Evolutionary conservation across 2,888 invertebrate species (phyloP), one percentile per base, ranked within the genome.

Genomic region (Hybos culiciformis): DNA sequence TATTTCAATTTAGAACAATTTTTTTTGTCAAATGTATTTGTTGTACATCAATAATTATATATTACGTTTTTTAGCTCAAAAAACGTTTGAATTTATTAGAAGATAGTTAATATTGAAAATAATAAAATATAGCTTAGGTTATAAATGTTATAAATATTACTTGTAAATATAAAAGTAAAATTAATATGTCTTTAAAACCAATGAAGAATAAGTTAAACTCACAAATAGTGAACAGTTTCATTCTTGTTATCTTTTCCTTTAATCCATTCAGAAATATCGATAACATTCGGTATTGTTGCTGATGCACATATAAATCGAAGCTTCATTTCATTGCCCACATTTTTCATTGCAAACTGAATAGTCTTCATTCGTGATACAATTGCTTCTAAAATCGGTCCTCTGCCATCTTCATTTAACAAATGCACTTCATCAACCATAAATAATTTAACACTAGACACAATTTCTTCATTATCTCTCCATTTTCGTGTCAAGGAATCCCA

Each of bases 351-450:
- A 39, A 39, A 70, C 58, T 78, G 73, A 46, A 82, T 74, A 15
- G 81, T 80, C 66, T 84, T 85, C 84, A 86, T 84, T 46, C 86
- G 68, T 54, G 80, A 80, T 38, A 86, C 78, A 2, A 86, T 79
- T 11, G 81, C 81, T 67, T 87, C 86, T 36, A 87, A 63, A 11
- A 79, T 81, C 0, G 85, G 78, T 1, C 86, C 87, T 40, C 86
- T 69, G 1, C 60, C 59, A 45, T 74, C 73, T 53, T 85, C 84
- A 56, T 79, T 80, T 36, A 87, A 60, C 41, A 84, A 71, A 61
- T 87, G 86, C 52, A 73, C 82, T 63, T 86, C 86, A 57, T 86
- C 86, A 39, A 83, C 77, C 37, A 83, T 69, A 58, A 83, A 77
- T 37, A 83, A 59, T 53, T 75, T 76, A 11, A 85, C 72, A 8